Conservation (phyloP, 2,888 invertebrate species). For the Chloroclysta siterata region DNA sequence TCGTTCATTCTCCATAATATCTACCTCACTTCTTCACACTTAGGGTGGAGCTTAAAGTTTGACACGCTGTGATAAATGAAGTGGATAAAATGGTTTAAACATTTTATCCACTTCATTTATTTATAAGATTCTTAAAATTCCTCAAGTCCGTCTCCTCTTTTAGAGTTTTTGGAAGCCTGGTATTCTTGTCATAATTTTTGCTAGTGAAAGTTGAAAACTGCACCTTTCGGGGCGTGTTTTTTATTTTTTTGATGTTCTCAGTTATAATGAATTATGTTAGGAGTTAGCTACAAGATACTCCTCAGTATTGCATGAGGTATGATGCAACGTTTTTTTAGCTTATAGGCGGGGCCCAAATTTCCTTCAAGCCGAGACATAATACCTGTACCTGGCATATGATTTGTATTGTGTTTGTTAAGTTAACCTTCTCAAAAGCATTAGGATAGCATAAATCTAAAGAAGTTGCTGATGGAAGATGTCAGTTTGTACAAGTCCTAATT, state of each 20-base stretch:
- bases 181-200: conserved; percentile 3
- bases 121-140: not conserved
- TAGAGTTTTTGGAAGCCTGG: conserved; percentile 7
- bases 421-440: not conserved
- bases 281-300: no score
- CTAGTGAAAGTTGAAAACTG: no score
- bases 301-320: no score
- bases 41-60: conserved; percentile 17
- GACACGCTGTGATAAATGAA: not conserved
- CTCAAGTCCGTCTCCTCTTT: conserved; percentile 9
- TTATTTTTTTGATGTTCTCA: no score
- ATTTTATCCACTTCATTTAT: conserved; percentile 19
- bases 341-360: no score
- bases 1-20: conserved; percentile 1
- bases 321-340: no score
- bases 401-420: conserved; percentile 5
- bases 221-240: no score
- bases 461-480: not conserved
- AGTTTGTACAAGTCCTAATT: not conserved
- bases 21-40: conserved; percentile 6
- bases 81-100: not conserved
- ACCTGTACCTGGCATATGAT: no score
- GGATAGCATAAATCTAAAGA: conserved; percentile 1
- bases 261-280: no score
- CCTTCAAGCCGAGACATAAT: no score